These are phyloP conservation scores for Rhogogaster chlorosoma DNA, from an alignment of 2,888 invertebrate genomes.

Conservation along the genomic window DNA sequence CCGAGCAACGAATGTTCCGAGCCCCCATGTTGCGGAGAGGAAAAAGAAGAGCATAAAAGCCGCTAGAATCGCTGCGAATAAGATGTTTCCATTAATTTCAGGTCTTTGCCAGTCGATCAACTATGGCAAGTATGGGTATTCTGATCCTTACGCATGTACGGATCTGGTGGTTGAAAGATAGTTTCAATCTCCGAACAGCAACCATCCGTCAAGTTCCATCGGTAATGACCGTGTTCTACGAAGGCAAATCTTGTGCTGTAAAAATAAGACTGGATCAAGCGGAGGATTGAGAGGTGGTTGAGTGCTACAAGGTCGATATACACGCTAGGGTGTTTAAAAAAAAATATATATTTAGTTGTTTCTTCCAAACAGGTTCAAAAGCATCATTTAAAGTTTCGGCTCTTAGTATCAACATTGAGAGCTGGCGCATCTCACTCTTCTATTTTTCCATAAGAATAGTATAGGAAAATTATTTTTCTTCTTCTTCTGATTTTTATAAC, in stretches of 20 bases:
- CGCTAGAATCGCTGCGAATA: slow-evolving; percentile 68
- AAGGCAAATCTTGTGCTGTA: slow-evolving; percentile 69
- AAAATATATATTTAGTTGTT: too few species aligned
- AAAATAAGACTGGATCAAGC: slow-evolving; percentile 45
- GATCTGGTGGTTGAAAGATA: slow-evolving; percentile 67
- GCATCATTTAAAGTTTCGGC: too few species aligned
- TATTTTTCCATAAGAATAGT: too few species aligned
- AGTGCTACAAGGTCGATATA: slow-evolving; percentile 50
- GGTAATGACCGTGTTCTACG: slow-evolving; percentile 75
- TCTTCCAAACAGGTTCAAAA: too few species aligned
- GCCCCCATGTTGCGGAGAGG: slow-evolving; percentile 49
- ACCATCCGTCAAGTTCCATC: slow-evolving; percentile 72
- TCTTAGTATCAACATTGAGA: too few species aligned
- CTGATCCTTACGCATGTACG: slow-evolving; percentile 72
- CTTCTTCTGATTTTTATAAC: too few species aligned
- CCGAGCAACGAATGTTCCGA: slow-evolving; percentile 59
- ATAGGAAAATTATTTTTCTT: too few species aligned
- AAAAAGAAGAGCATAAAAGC: slow-evolving; percentile 62
- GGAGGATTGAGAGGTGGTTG: background rate
- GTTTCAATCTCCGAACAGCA: slow-evolving; percentile 68
- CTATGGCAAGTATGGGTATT: background rate
- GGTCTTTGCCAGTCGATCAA: background rate
- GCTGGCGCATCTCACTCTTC: too few species aligned
- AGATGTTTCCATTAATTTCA: slow-evolving; percentile 14
- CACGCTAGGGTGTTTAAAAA: too few species aligned